phyloP scores from a whole-genome alignment of 2,797 vertebrate species.

The Notoglanidium macrostoma region DNA sequence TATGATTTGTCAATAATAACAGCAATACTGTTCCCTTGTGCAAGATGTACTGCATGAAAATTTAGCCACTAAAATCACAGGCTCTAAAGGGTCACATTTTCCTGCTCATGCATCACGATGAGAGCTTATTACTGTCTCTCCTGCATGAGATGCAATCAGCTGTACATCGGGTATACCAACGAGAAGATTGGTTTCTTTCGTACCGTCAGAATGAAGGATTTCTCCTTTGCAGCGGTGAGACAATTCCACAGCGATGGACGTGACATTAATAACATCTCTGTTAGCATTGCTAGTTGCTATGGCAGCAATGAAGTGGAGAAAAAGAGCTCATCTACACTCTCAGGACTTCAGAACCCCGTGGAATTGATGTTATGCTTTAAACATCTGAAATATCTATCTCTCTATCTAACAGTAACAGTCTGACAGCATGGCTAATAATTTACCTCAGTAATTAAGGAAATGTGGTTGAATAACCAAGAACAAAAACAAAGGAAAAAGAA shows the following conservation, averaged over 20 bases:
- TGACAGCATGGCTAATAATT: background rate
- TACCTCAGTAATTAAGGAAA: background rate
- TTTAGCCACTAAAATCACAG: background rate
- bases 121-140: background rate
- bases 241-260: slow-evolving; percentile 25
- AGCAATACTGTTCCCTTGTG: background rate
- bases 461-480: background rate
- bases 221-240: slow-evolving; percentile 11
- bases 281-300: slow-evolving; percentile 41
- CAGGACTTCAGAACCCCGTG: slow-evolving; percentile 2
- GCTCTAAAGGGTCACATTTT: background rate
- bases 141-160: slow-evolving; percentile 2
- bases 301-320: slow-evolving; percentile 28
- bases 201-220: slow-evolving; percentile 7
- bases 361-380: slow-evolving; percentile 15
- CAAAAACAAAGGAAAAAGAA: background rate
- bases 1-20: background rate
- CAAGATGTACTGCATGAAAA: background rate
- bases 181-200: background rate
- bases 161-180: background rate
- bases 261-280: slow-evolving; percentile 36
- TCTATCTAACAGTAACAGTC: background rate
- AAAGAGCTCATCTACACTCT: background rate
- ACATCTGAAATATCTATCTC: background rate
- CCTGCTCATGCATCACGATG: background rate